Base-by-base conservation (phyloP, 2,888 invertebrate species). In the Lasioglossum calceatum region DNA sequence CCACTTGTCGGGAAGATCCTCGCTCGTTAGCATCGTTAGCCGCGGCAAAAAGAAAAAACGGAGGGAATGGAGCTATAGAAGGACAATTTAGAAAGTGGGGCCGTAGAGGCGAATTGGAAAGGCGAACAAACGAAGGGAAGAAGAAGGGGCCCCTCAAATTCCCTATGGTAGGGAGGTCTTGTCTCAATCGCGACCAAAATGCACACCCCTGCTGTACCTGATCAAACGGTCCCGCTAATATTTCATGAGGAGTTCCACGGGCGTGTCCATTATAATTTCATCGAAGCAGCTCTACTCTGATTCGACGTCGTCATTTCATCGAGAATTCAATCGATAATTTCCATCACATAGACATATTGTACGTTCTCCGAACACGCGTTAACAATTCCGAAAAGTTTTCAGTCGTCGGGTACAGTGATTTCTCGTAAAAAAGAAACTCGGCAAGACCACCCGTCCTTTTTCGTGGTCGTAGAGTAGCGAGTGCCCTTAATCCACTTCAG, bases 11-110 rank as follows among this genome's bases (percentile, higher is more conserved):
- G 79, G 76, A 83, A 88, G 85, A 82, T 84, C 85, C 90, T 87
- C 88, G 91, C 92, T 93, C 92, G 92, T 93, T 93, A 93, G 92
- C 91, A 89, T 93, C 92, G 91, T 93, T 93, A 93, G 89, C 75
- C 19, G 78, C 44, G 75, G 87, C 78, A 80, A 78, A 84, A 58
- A 77, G 75, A 74, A 86, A 80, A 47, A 5, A 47, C 47, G 47
- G 36, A 12, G 54, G 27, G 54, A 58, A 39, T 67, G 32, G 32
- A 44, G 61, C 58, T 2, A n/a, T 32, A 47, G 32, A 50, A 75
- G 82, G 81, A 79, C 79, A 86, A 82, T 54, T 54, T 54, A 19
- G 8, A 50, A 50, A 86, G 80, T 77, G 78, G 74, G 74, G 77
- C 86, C 84, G 80, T 58, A 70, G 67, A 76, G 75, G 54, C 73